Percentiles rank a stretch among this genome's conserved stretches.
Evolutionary conservation across 2,797 vertebrate genomes (phyloP).

Genomic region (Denticeps clupeoides): DNA sequence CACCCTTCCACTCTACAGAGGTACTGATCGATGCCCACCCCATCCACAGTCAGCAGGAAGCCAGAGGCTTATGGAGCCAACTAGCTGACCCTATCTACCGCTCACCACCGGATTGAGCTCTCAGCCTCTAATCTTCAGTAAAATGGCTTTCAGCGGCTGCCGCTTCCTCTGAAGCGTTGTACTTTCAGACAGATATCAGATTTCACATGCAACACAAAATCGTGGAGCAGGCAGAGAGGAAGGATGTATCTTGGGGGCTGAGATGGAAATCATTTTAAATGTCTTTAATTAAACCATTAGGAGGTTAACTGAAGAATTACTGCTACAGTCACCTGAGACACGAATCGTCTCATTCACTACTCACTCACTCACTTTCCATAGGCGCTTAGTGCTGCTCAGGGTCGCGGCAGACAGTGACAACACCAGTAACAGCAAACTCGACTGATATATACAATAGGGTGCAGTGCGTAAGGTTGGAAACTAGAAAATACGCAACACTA

Average conservation of each 20-base stretch:
- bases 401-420: too few species aligned
- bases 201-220: conserved; percentile 14
- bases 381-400: too few species aligned
- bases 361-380: too few species aligned
- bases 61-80: not conserved
- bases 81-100: not conserved
- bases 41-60: conserved; percentile 7
- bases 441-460: too few species aligned
- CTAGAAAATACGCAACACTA: too few species aligned
- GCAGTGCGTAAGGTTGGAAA: too few species aligned
- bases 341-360: too few species aligned
- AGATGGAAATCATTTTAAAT: conserved; percentile 12
- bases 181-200: not conserved
- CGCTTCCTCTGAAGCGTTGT: not conserved
- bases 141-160: not conserved
- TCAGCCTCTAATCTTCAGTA: conserved; percentile 2
- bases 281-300: conserved; percentile 3
- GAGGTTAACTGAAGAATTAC: not conserved
- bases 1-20: conserved; percentile 6
- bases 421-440: too few species aligned
- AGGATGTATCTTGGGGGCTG: not conserved
- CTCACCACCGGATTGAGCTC: conserved; percentile 1
- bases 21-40: conserved; percentile 8
- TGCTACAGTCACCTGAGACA: too few species aligned
- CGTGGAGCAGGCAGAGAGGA: not conserved